phyloP scores from a whole-genome alignment of 2,888 invertebrate species.

The Scaptodrosophila latifasciaeformis region DNA sequence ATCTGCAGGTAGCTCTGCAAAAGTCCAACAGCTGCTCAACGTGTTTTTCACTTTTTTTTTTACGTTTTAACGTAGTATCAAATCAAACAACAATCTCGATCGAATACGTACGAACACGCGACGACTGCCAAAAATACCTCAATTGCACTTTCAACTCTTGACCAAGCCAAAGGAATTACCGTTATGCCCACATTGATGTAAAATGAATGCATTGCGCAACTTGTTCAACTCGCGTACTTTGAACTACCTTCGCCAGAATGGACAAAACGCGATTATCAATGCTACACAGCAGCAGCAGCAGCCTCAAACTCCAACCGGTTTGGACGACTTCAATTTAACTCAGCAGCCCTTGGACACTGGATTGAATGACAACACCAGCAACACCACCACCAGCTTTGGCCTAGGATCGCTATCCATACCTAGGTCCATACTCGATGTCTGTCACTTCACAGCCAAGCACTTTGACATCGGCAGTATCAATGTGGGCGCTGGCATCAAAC shows the following conservation, averaged over 20 bases:
- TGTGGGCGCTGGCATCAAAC: constrained; percentile 13
- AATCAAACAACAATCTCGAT: too few species aligned
- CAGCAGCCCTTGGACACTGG: too few species aligned
- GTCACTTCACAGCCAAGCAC: constrained; percentile 57
- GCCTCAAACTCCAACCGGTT: too few species aligned
- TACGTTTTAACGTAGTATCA: too few species aligned
- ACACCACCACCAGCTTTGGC: too few species aligned
- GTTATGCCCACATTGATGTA: constrained; percentile 35
- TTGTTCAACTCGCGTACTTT: constrained; percentile 66
- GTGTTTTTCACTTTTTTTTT: too few species aligned
- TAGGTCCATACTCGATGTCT: constrained; percentile 64
- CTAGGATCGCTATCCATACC: constrained; percentile 64
- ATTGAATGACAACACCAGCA: background rate
- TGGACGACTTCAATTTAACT: background rate
- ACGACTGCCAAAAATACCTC: too few species aligned
- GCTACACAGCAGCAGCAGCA: constrained; percentile 55
- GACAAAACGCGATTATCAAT: constrained; percentile 70
- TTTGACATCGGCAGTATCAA: constrained; percentile 33
- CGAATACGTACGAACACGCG: too few species aligned
- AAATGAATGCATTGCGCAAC: constrained; percentile 71
- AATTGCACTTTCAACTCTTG: too few species aligned
- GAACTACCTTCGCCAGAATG: constrained; percentile 66
- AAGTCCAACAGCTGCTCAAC: too few species aligned
- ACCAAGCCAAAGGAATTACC: too few species aligned
- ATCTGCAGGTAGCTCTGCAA: too few species aligned